Percentiles rank a stretch among this genome's conserved stretches.
These are phyloP conservation scores for Diarsia rubi DNA, from an alignment of 2,888 invertebrate species.

Conservation along the genomic window DNA sequence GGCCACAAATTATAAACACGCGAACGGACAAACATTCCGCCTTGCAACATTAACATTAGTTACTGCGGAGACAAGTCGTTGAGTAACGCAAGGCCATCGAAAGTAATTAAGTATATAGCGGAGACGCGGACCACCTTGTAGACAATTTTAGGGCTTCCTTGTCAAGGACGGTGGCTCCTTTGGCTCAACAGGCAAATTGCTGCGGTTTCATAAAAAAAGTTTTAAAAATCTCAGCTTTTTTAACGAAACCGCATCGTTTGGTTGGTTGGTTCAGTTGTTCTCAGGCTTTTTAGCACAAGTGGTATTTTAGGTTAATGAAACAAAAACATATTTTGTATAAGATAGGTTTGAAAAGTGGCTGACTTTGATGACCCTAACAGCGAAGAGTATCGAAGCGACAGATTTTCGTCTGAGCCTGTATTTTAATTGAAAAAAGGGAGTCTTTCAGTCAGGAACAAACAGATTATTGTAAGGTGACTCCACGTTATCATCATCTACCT, in stretches of 20 bases:
- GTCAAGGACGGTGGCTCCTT: constrained; percentile 49
- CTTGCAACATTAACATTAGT: constrained; percentile 70
- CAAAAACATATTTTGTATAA: background rate
- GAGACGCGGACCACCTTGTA: constrained; percentile 79
- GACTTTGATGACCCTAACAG: background rate
- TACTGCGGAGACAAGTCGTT: constrained; percentile 71
- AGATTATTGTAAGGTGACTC: background rate
- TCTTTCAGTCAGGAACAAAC: background rate
- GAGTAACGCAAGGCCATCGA: constrained; percentile 78
- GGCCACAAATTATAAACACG: constrained; percentile 46
- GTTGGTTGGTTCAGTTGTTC: background rate
- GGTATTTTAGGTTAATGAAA: background rate
- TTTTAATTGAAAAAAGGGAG: background rate
- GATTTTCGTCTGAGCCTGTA: background rate
- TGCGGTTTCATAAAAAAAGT: constrained; percentile 47
- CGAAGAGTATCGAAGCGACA: too few relatives aligned
- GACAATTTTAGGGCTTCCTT: constrained; percentile 81
- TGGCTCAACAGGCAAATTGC: constrained; percentile 25
- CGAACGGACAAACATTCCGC: constrained; percentile 50
- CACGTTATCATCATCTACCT: too few relatives aligned
- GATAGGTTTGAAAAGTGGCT: background rate
- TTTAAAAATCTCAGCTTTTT: constrained; percentile 27
- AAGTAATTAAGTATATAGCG: constrained; percentile 76
- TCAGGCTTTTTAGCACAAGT: background rate
- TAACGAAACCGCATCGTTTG: constrained; percentile 26